A percentile compares a stretch with the other conserved stretches of the same genome.
Conservation (phyloP, 2,888 invertebrate species). For the Plagiodera versicolora region DNA sequence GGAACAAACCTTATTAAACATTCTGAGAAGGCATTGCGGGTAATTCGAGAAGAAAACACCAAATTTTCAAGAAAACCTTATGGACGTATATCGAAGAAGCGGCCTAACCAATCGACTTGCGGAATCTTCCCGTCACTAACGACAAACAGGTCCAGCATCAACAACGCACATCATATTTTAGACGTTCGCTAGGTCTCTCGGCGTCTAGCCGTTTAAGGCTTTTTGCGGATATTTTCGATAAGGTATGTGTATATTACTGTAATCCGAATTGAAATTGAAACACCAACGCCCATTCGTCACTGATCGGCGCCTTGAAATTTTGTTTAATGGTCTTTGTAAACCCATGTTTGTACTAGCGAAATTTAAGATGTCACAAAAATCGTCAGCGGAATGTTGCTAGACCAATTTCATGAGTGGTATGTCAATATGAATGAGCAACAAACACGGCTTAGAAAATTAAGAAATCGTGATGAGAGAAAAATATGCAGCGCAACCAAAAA, state of each 20-base stretch:
- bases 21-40: not conserved
- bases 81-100: not conserved
- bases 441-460: too few relatives aligned
- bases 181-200: not conserved
- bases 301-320: not conserved
- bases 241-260: not conserved
- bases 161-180: not conserved
- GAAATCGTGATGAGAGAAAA: too few relatives aligned
- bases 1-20: too few relatives aligned
- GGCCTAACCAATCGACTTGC: conserved; percentile 11
- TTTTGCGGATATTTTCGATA: not conserved
- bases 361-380: too few relatives aligned
- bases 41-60: not conserved
- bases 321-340: too few relatives aligned
- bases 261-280: not conserved
- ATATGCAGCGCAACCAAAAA: too few relatives aligned
- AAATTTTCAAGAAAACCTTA: not conserved
- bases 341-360: too few relatives aligned
- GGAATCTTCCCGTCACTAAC: not conserved
- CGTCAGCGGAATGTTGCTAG: too few relatives aligned
- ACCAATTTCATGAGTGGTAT: too few relatives aligned
- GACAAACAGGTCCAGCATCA: not conserved
- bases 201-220: not conserved
- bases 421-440: too few relatives aligned
- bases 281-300: not conserved